A percentile compares a stretch with the other conserved stretches of the same genome.
These are phyloP conservation scores for Ovis canadensis DNA, from an alignment of 2,113 vertebrate genomes.

Conservation along the genomic window DNA sequence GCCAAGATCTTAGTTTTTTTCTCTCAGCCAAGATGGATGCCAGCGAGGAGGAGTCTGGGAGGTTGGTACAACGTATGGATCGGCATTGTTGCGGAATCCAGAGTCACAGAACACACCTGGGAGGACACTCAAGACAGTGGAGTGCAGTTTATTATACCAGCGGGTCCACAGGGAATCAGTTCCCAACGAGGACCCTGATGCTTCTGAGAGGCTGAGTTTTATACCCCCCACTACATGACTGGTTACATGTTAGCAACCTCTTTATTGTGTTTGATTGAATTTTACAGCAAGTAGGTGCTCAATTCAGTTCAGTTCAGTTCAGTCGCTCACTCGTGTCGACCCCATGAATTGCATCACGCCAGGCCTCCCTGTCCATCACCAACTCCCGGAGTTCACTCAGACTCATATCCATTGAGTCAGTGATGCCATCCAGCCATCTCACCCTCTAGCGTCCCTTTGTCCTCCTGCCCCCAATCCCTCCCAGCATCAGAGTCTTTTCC, in stretches of 20 bases:
- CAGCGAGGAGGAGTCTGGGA: background rate
- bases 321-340: no score
- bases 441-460: no score
- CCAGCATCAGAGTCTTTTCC: no score
- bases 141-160: background rate
- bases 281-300: background rate
- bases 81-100: background rate
- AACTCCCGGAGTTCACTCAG: no score
- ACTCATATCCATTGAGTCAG: rapidly evolving
- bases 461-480: no score
- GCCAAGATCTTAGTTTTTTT: background rate
- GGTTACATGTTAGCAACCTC: background rate
- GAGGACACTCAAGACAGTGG: background rate
- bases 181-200: background rate
- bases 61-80: background rate
- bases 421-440: no score
- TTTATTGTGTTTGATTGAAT: background rate
- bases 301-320: no score
- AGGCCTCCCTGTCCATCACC: no score
- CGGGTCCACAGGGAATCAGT: background rate
- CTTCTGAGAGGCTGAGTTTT: background rate
- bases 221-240: background rate
- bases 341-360: no score
- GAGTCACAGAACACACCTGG: background rate
- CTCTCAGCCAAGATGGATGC: background rate